phyloP scores from a whole-genome alignment of 2,797 vertebrate genomes.

The Spinibarbus caldwelli region DNA sequence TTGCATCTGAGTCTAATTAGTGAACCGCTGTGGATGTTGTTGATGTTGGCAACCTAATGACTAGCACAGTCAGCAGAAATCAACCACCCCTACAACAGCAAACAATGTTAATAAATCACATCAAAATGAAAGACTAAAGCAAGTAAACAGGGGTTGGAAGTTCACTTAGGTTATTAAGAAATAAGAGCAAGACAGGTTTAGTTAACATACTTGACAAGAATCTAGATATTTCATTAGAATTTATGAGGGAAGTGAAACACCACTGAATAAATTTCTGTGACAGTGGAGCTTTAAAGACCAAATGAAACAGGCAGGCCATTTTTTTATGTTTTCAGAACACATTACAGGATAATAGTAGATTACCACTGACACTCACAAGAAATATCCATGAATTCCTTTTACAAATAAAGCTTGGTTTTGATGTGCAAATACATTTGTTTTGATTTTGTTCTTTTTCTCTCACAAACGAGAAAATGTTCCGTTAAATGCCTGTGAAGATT shows the following conservation, averaged over 20 bases:
- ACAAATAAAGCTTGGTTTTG: not conserved
- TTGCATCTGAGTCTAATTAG: constrained; percentile 74
- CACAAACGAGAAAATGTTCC: not conserved
- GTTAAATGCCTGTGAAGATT: not conserved
- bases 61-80: constrained; percentile 44
- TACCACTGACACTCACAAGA: not conserved
- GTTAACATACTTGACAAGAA: not conserved
- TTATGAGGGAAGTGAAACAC: not conserved
- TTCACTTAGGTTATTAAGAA: not conserved
- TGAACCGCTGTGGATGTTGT: constrained; percentile 47
- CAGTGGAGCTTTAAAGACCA: not conserved
- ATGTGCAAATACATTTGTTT: not conserved
- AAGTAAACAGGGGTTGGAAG: not conserved
- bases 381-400: not conserved
- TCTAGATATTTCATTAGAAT: constrained; percentile 4
- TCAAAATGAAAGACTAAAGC: not conserved
- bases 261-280: not conserved
- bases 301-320: not conserved
- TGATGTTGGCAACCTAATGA: constrained; percentile 33
- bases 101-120: constrained; percentile 44
- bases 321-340: constrained; percentile 17
- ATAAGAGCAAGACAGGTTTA: not conserved
- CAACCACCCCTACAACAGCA: constrained; percentile 9
- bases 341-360: not conserved
- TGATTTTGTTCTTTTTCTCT: not conserved